Evolutionary conservation across 2,888 invertebrate genomes (phyloP), one percentile per base, ranked within the genome.

Genomic region (Phragmatobia fuliginosa): DNA sequence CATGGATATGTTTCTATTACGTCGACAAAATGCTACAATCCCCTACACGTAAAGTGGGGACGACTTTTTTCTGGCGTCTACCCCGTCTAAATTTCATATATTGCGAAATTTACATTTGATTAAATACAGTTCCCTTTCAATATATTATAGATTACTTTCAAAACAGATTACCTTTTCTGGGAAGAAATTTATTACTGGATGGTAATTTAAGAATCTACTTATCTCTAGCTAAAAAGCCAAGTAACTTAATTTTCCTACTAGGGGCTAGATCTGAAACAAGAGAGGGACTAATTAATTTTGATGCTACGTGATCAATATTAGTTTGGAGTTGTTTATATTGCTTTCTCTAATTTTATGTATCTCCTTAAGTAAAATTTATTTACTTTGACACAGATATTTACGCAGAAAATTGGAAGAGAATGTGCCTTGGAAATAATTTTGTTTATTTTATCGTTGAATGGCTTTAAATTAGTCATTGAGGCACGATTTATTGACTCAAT

Each of bases 141-240:
- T 62, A 62, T 3, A 11, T n/a, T n/a, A n/a, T n/a, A n/a, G 6
- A 41, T 7, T 10, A 31, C 7, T 25, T 25, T 60, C 25, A 61
- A 61, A 6, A 45, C 21, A 1, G 45, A 45, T 21, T 21, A 45
- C 25, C 25, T 62, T 31, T 16, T 36, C 32, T 32, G 6, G 21
- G 8, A 61, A 62, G 25, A 5, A 62, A 16, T 28, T 41, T 28
- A 21, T 59, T 66, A 38, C 18, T 38, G 31, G 33, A 65, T 32
- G 28, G 16, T 36, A 36, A 38, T 38, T 33, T 14, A 45, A n/a
- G 18, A 60, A 41, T 28, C 32, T 68, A 79, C 86, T 84, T 79
- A 90, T 90, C 88, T 78, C 87, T 83, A 0, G 85, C 77, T 70
- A 87, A 79, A 72, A 88, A 86, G 74, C 87, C 86, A 59, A 87